Evolutionary conservation across 2,888 invertebrate genomes (phyloP).

Genomic region (Rhogogaster chlorosoma): DNA sequence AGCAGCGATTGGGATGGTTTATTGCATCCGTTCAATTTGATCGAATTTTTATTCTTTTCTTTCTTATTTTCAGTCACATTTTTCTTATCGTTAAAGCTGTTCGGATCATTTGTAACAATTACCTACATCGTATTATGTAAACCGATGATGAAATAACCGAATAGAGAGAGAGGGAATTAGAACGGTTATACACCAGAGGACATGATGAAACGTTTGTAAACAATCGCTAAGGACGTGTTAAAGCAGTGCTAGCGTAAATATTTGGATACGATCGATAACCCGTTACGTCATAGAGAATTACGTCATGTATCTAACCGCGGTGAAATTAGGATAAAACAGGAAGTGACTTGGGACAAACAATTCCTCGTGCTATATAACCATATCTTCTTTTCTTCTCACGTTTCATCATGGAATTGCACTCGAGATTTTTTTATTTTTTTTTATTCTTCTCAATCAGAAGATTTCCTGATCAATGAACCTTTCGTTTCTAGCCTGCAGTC

Average conservation of each 20-base stretch:
- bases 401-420: neutral
- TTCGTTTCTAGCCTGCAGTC: neutral
- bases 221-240: neutral
- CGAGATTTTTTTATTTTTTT: no score
- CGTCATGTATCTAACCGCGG: neutral
- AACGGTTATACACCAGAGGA: neutral
- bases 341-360: conserved; percentile 13
- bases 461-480: neutral
- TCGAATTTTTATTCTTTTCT: neutral
- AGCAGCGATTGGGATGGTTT: neutral
- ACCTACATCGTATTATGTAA: neutral
- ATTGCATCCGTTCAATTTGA: neutral
- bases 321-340: neutral
- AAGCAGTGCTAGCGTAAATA: conserved; percentile 19
- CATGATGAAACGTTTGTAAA: neutral
- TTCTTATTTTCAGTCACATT: no score
- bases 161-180: neutral
- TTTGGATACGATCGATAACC: conserved; percentile 30
- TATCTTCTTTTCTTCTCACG: neutral
- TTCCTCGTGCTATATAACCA: neutral
- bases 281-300: neutral
- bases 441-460: neutral
- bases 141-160: neutral
- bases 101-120: neutral
- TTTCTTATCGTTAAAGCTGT: neutral